A percentile compares a stretch with the other conserved stretches of the same genome.
Evolutionary conservation across 2,113 vertebrate genomes (phyloP).

Genomic region (Monopterus albus): DNA sequence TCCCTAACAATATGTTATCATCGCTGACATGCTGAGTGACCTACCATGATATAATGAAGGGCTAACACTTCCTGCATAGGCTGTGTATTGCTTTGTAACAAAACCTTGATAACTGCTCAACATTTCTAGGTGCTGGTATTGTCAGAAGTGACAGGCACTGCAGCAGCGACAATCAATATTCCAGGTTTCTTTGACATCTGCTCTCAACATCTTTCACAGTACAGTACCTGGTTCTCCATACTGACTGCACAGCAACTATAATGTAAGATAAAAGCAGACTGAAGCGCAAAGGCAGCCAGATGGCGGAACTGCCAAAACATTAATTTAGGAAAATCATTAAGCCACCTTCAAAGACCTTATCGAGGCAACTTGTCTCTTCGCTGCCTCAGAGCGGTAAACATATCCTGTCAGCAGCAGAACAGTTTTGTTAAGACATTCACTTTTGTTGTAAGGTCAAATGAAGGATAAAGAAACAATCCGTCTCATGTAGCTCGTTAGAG

Average conservation of each 20-base stretch:
- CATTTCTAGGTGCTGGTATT: conserved; percentile 16
- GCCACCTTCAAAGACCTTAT: conserved; percentile 54
- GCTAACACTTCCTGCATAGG: background rate
- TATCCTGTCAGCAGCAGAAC: conserved; percentile 43
- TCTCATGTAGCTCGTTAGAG: conserved; percentile 74
- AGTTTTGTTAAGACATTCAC: conserved; percentile 55
- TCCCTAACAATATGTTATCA: conserved; percentile 2
- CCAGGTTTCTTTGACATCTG: conserved; percentile 23
- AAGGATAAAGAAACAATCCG: conserved; percentile 70
- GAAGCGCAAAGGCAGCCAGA: conserved; percentile 45
- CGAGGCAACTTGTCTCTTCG: conserved; percentile 43
- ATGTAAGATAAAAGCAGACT: conserved; percentile 35
- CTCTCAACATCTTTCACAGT: conserved; percentile 19
- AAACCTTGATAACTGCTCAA: conserved; percentile 24
- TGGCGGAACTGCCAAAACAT: conserved; percentile 56
- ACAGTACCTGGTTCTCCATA: conserved; percentile 27
- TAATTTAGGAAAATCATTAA: conserved; percentile 70
- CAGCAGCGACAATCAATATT: conserved; percentile 47
- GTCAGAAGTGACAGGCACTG: conserved; percentile 32
- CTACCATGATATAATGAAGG: background rate
- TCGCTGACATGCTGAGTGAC: background rate
- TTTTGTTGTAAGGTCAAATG: conserved; percentile 76
- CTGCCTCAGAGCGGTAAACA: conserved; percentile 57
- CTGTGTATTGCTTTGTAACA: background rate
- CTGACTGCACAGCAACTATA: conserved; percentile 47